Base-by-base conservation (phyloP, 2,113 vertebrate genomes). In the Chamaea fasciata region DNA sequence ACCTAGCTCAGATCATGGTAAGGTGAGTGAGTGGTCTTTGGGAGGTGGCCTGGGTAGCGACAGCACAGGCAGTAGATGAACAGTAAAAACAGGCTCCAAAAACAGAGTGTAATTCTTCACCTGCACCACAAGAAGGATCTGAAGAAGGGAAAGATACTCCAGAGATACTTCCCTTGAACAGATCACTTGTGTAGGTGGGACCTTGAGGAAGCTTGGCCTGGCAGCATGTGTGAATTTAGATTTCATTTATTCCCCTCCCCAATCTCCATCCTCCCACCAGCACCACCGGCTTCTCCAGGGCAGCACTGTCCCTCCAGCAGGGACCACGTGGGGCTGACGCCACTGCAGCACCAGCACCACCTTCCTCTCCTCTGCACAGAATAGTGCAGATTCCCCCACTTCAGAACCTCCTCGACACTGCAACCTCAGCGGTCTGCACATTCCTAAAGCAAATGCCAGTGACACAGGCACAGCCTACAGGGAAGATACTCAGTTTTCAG, bases 311-410 rank as follows among this genome's bases (percentile, higher is more conserved):
- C 56, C 75, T 71, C 53, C 50, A 49, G 62, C 60, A 12, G n/a
- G 13, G 31, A 30, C 46, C 7, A 15, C 1, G 6, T 0, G 0
- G 33, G 47, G 33, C 73, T 39, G n/a, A 17, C 4, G 3, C 18
- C 1, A 1, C 17, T 53, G 42, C 26, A 79, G 3, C 35, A 14
- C 30, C n/a, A n/a, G n/a, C n/a, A 3, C 26, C 70, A 23, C 30
- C 75, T 59, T 11, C 35, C 10, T 76, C 64, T 68, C 53, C 92
- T 27, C n/a, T n/a, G n/a, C 69, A 7, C 27, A 41, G 60, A 31
- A 23, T 4, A 24, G 17, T 10, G 7, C 71, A 33, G 35, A 7
- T 8, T 47, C 49, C 42, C 42, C 20, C 27, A 3, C n/a, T 14
- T 42, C 73, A 56, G 5, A 39, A 33, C 19, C 30, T 49, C 57